Evolutionary conservation across 2,888 invertebrate species (phyloP).

Genomic region (Scaptomyza flava): DNA sequence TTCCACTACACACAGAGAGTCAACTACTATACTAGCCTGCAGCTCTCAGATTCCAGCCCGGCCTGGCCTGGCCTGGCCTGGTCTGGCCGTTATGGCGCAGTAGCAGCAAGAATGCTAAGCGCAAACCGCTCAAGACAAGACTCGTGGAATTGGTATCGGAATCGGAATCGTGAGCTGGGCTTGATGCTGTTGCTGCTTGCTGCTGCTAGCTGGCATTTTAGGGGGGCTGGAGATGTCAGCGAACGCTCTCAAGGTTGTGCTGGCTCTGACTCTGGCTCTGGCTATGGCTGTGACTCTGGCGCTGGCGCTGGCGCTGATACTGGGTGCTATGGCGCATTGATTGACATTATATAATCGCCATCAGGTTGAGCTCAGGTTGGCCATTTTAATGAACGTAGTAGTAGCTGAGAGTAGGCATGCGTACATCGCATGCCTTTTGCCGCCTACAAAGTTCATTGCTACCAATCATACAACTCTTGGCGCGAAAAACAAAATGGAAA

Average conservation of each 20-base stretch:
- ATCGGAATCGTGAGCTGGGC: constrained; percentile 38
- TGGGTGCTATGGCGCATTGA: constrained; percentile 64
- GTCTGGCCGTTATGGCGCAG: constrained; percentile 66
- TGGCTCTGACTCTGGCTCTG: constrained; percentile 11
- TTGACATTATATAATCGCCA: constrained; percentile 68
- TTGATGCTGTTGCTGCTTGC: constrained; percentile 15
- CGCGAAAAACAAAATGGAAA: constrained; percentile 18
- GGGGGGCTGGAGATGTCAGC: constrained; percentile 62
- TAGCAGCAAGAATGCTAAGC: constrained; percentile 74
- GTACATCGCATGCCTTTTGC: constrained; percentile 22
- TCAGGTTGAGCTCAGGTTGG: constrained; percentile 55
- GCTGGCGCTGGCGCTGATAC: constrained; percentile 8
- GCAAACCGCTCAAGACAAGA: constrained; percentile 58
- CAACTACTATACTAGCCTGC: constrained; percentile 26
- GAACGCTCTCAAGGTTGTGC: constrained; percentile 70
- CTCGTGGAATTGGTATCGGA: constrained; percentile 28
- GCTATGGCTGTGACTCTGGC: constrained; percentile 48
- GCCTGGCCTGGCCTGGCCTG: constrained; percentile 7
- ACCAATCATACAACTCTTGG: constrained; percentile 21
- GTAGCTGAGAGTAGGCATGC: constrained; percentile 6
- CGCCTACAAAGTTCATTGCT: constrained; percentile 59
- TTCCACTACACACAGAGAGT: constrained; percentile 4
- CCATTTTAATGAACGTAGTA: constrained; percentile 8
- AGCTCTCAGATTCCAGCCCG: constrained; percentile 32
- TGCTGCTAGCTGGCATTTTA: constrained; percentile 15